Percentiles rank a stretch among this genome's conserved stretches.
Conservation (phyloP, 2,113 vertebrate species). For the Dicaeum eximium region DNA sequence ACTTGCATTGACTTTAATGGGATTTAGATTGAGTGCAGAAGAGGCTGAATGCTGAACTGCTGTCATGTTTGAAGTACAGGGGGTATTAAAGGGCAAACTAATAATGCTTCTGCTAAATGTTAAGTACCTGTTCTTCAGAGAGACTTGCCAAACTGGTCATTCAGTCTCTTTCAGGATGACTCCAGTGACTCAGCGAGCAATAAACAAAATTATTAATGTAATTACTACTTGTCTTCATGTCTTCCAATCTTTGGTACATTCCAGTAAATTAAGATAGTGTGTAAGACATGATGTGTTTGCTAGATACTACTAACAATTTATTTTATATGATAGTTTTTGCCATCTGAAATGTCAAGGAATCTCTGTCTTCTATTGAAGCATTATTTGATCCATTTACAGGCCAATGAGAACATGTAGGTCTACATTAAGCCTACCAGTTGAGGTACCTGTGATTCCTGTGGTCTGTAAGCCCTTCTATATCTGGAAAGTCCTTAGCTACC, state of each 20-base stretch:
- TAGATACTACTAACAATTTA: background rate
- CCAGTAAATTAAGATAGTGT: background rate
- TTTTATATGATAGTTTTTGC: background rate
- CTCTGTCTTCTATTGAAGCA: background rate
- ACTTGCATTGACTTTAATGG: constrained; percentile 40
- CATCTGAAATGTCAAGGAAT: background rate
- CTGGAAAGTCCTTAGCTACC: background rate
- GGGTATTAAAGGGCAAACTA: constrained; percentile 46
- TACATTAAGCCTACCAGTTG: background rate
- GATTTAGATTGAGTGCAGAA: constrained; percentile 35
- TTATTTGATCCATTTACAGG: background rate
- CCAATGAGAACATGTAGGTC: background rate
- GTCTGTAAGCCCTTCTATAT: background rate
- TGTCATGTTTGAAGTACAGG: constrained; percentile 13
- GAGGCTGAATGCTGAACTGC: background rate
- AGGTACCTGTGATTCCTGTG: background rate
- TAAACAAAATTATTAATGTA: constrained; percentile 11
- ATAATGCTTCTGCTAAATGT: constrained; percentile 47
- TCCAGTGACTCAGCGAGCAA: background rate
- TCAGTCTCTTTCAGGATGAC: background rate
- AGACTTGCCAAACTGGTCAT: background rate
- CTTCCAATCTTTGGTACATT: background rate
- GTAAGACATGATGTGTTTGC: background rate
- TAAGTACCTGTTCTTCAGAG: constrained; percentile 9
- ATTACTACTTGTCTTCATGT: background rate